Conservation (phyloP, 2,797 vertebrate genomes). For the Falco concolor region DNA sequence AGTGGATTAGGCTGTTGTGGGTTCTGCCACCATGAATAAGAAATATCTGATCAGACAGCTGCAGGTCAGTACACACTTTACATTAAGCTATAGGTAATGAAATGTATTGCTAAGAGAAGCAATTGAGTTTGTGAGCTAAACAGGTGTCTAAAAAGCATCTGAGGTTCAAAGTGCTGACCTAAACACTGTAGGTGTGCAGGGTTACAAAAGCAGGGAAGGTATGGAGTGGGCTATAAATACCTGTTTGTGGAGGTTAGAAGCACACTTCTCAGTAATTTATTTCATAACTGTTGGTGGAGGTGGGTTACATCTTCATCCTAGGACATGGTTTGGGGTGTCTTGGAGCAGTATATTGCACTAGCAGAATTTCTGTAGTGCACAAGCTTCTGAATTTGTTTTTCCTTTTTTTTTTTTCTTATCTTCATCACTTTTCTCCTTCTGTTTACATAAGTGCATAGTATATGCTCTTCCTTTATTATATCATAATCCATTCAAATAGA, state of each 20-base stretch:
- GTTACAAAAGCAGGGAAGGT: background rate
- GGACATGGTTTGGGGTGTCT: background rate
- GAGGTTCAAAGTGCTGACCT: background rate
- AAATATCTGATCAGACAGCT: background rate
- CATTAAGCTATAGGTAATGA: background rate
- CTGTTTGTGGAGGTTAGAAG: background rate
- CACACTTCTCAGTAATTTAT: background rate
- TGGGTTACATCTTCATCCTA: background rate
- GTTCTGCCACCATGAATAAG: background rate
- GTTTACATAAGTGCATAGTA: background rate
- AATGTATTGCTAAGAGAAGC: background rate
- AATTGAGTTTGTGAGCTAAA: background rate
- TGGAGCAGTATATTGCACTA: background rate
- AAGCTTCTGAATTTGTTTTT: background rate
- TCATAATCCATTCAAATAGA: background rate
- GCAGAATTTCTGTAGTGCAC: background rate
- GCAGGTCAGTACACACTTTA: background rate
- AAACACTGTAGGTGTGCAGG: background rate
- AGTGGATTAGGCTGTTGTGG: background rate
- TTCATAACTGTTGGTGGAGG: background rate
- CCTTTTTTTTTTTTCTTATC: background rate
- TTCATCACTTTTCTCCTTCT: background rate
- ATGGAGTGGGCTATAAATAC: background rate
- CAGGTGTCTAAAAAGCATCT: background rate
- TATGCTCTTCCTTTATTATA: background rate